A percentile compares a stretch with the other conserved stretches of the same genome.
phyloP scores from a whole-genome alignment of 1,140 invertebrate species.

The Periplaneta americana region DNA sequence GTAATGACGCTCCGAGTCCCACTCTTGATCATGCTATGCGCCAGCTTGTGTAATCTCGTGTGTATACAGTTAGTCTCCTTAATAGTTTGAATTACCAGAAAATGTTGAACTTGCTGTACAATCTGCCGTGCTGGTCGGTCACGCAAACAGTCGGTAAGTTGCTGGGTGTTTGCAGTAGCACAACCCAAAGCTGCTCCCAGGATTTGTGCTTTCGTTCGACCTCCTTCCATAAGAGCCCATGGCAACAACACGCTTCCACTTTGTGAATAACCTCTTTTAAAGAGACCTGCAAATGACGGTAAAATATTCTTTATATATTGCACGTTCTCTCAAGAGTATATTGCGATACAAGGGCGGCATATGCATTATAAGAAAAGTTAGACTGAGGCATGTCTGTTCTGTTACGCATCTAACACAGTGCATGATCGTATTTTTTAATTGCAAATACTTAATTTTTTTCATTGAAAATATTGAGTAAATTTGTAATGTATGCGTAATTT shows the following conservation, averaged over 20 bases:
- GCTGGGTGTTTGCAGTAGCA: constrained; percentile 14
- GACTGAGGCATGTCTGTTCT: not conserved
- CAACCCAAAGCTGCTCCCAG: constrained; percentile 43
- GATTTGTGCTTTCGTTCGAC: constrained; percentile 38
- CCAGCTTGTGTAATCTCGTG: too few relatives aligned
- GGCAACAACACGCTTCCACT: constrained; percentile 54
- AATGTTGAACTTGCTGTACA: constrained; percentile 30
- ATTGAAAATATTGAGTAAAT: too few relatives aligned
- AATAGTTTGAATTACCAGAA: constrained; percentile 25
- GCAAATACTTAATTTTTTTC: too few relatives aligned
- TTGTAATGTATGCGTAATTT: too few relatives aligned
- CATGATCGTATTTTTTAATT: too few relatives aligned
- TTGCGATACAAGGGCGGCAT: not conserved
- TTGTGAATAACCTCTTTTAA: constrained; percentile 49
- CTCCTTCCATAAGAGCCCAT: constrained; percentile 47
- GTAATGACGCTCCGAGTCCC: too few relatives aligned
- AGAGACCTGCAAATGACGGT: constrained; percentile 39
- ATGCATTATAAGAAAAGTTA: not conserved
- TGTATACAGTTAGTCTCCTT: not conserved
- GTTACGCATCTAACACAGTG: not conserved
- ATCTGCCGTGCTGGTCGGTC: constrained; percentile 39
- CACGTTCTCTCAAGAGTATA: not conserved
- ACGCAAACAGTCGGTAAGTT: constrained; percentile 50
- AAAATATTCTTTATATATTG: not conserved
- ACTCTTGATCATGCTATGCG: too few relatives aligned